Percentiles rank a stretch among this genome's conserved stretches.
These are phyloP conservation scores for Poecilia velifera DNA, from an alignment of 2,797 vertebrate species.

Conservation along the genomic window DNA sequence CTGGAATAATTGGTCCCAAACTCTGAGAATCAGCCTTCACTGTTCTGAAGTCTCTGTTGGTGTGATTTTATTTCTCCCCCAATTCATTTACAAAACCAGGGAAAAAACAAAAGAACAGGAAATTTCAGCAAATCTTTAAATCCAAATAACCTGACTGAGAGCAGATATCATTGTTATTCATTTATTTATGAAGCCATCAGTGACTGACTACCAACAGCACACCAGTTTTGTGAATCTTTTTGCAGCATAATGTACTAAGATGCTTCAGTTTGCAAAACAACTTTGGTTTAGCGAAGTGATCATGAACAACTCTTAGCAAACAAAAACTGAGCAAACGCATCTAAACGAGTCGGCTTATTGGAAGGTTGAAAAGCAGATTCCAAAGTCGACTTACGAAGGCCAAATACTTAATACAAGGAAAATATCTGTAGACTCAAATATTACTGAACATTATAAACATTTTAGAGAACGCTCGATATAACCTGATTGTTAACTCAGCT, in stretches of 20 bases:
- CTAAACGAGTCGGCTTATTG: background rate
- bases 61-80: too few species aligned
- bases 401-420: conserved; percentile 1
- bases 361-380: background rate
- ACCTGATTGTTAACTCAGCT: background rate
- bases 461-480: background rate
- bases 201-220: background rate
- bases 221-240: background rate
- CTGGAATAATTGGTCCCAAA: too few species aligned
- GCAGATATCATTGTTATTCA: background rate
- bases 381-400: background rate
- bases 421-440: background rate
- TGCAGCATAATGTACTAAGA: background rate
- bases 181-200: background rate
- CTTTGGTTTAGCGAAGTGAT: conserved; percentile 18
- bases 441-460: background rate
- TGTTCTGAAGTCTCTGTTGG: background rate
- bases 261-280: background rate
- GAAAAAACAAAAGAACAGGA: background rate
- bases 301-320: conserved; percentile 8
- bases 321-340: conserved; percentile 11
- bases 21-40: too few species aligned
- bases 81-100: background rate
- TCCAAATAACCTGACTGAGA: background rate
- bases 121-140: background rate